A percentile compares a stretch with the other conserved stretches of the same genome.
phyloP scores from a whole-genome alignment of 1,140 invertebrate species.

The Diploscapter pachys region DNA sequence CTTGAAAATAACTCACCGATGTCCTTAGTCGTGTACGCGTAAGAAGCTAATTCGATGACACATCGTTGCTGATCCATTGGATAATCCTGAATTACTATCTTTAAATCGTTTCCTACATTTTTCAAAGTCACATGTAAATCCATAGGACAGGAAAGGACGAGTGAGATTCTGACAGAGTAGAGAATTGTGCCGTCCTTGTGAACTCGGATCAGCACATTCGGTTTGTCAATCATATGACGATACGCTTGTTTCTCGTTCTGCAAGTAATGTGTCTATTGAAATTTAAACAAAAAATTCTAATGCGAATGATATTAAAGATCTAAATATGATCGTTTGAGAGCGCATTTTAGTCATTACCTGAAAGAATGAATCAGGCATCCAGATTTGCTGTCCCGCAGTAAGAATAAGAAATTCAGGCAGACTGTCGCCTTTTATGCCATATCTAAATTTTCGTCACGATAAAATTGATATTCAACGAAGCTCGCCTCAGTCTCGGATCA shows the following conservation, averaged over 20 bases:
- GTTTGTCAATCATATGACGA: conserved; percentile 79
- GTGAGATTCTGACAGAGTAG: conserved; percentile 78
- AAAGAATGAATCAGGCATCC: conserved; percentile 59
- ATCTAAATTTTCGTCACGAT: neutral
- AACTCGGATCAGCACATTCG: conserved; percentile 80
- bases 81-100: conserved; percentile 74
- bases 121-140: conserved; percentile 45
- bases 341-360: conserved; percentile 36
- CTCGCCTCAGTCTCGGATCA: conserved; percentile 73
- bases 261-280: conserved; percentile 63
- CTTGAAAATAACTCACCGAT: conserved; percentile 45
- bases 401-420: conserved; percentile 57
- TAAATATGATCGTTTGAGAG: neutral
- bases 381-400: conserved; percentile 57
- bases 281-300: neutral
- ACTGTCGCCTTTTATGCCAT: conserved; percentile 8
- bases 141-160: conserved; percentile 88
- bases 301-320: neutral
- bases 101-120: neutral
- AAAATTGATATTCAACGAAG: neutral
- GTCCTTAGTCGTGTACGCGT: conserved; percentile 55
- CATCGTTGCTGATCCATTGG: conserved; percentile 88
- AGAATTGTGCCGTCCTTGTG: conserved; percentile 89
- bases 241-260: conserved; percentile 95
- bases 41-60: conserved; percentile 78